Percentiles rank a stretch among this genome's conserved stretches.
Conservation (phyloP, 2,797 vertebrate species). For the Brachyrhaphis roseni region DNA sequence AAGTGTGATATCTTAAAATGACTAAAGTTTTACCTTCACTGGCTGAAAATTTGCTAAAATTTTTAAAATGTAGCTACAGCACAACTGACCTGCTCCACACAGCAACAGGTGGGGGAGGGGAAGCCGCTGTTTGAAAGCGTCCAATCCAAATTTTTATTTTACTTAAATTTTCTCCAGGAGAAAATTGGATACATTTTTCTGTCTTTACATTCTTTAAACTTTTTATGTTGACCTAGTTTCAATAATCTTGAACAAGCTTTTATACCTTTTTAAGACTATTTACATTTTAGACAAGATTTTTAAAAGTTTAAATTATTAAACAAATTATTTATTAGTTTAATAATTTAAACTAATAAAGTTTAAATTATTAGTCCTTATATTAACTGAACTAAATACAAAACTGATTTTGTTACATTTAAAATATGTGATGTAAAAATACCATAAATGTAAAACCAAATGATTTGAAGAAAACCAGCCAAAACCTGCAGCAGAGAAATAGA, state of each 20-base stretch:
- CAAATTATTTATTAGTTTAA: too few species aligned
- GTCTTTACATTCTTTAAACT: too few species aligned
- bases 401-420: too few species aligned
- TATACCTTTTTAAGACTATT: too few species aligned
- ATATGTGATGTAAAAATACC: background rate
- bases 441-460: background rate
- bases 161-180: background rate
- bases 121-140: background rate
- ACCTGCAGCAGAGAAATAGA: background rate
- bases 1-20: too few species aligned
- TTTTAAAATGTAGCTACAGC: background rate
- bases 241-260: fast-evolving
- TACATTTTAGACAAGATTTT: too few species aligned
- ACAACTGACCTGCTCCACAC: background rate
- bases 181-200: too few species aligned
- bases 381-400: too few species aligned
- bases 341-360: too few species aligned
- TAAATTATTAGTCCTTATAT: too few species aligned
- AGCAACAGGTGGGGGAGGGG: background rate
- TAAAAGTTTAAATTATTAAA: too few species aligned
- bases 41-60: background rate
- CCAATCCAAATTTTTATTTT: background rate
- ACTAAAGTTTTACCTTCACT: background rate
- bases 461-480: background rate
- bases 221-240: too few species aligned